Evolutionary conservation across 2,113 vertebrate species (phyloP), one percentile per base, ranked within the genome.

Genomic region (Heliornis fulica): DNA sequence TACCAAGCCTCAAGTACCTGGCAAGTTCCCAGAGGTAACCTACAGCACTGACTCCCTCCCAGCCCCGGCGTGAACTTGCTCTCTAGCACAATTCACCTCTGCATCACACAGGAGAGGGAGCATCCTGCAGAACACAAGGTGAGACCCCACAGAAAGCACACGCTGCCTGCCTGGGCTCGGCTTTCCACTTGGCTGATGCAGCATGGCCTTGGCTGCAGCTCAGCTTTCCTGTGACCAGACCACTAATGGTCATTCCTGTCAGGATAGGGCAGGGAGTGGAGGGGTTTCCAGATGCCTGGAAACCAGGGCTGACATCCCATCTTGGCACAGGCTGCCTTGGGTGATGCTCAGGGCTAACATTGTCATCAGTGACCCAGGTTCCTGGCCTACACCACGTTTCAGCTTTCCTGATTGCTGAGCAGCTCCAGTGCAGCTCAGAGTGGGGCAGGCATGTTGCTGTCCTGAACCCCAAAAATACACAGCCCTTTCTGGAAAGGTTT

Each of bases 131-230:
- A 34, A 59, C 6, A 5, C 14, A 21, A 25, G 61, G 13, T 18
- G 41, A 72, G 57, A 45, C 46, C 34, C 10, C 46, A 22, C 0
- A 9, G 64, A 74, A 26, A 51, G 70, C 7, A 5, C 7, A 5
- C 23, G n/a, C 1, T 4, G 50, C 56, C 32, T 4, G 0, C 19
- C 45, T 0, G 0, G 45, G n/a, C 69, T 74, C 0, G 0, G 40
- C 40, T 60, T 71, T 34, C 38, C 38, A 5, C 50, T 34, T 26
- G 59, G 38, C 77, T 53, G 66, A 50, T 56, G 46, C 68, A 34
- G 71, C 0, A 0, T 17, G 51, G 50, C 41, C 28, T 28, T 59
- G 22, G 64, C 6, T 5, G 4, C 54, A 23, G 18, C 54, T 38
- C 0, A 0, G 36, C 50, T 71, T 31, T 76, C 32, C 63, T 25